phyloP scores from a whole-genome alignment of 2,888 invertebrate genomes.

The Ceraclea dissimilis region DNA sequence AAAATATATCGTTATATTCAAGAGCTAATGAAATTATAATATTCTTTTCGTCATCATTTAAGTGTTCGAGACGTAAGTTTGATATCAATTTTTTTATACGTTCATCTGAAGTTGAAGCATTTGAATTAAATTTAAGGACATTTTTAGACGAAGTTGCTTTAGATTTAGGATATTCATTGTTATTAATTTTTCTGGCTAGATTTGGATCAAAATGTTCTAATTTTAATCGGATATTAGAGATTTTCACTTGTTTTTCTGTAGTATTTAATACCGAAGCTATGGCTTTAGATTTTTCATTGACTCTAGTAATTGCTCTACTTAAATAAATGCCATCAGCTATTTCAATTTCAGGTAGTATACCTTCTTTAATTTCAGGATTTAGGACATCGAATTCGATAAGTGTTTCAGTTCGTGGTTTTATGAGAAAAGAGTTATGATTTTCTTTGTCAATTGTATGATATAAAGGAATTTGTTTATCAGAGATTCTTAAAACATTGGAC shows the following conservation, averaged over 20 bases:
- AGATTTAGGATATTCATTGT: background rate
- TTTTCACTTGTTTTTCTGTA: background rate
- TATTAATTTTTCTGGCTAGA: background rate
- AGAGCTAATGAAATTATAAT: background rate
- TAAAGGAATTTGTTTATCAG: background rate
- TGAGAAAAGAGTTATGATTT: background rate
- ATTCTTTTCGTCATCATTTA: slow-evolving; percentile 5
- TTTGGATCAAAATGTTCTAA: background rate
- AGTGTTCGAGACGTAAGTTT: background rate
- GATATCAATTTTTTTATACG: background rate
- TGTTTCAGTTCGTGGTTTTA: slow-evolving; percentile 2
- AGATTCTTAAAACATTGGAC: background rate
- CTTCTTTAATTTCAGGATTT: slow-evolving; percentile 6
- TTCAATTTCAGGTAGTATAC: slow-evolving; percentile 4
- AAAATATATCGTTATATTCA: slow-evolving; percentile 7
- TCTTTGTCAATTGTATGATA: background rate
- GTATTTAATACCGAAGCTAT: slow-evolving; percentile 2
- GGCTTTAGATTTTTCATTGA: background rate
- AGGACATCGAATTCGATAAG: slow-evolving; percentile 4
- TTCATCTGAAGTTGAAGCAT: background rate
- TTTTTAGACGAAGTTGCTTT: background rate
- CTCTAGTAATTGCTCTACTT: slow-evolving; percentile 1
- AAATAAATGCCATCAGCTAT: slow-evolving; percentile 4
- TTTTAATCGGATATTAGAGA: background rate
- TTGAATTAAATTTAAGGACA: background rate